Evolutionary conservation across 1,140 invertebrate species (phyloP), one percentile per base, ranked within the genome.

Genomic region (Oncopodura yosiiana): DNA sequence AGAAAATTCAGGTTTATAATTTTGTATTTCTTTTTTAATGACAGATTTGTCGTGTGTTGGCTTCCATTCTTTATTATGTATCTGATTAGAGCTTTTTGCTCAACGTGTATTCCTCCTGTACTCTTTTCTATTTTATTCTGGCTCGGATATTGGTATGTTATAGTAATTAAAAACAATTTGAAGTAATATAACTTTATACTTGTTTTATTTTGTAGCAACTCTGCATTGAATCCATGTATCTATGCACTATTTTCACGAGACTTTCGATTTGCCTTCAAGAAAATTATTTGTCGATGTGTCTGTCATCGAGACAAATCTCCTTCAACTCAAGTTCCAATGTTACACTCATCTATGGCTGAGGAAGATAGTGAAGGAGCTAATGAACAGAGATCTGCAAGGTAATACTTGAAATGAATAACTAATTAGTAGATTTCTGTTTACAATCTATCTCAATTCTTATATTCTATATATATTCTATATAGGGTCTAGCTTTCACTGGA

Each of bases 111-210:
- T 29, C 78, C 84, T 49, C 79, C 81, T 1, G 76, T 86, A 38
- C 72, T 90, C 30, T 92, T 95, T 71, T 92, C 86, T 36, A 79
- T 95, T 1, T 79, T 95, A 6, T 96, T 95, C 71, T 97, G 93
- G 92, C 76, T 97, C 23, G 94, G 94, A 2, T 98, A 97, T 70
- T 90, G n/a, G n/a, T n/a, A n/a, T n/a, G n/a, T n/a, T n/a, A n/a
- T n/a, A n/a, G n/a, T n/a, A n/a, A n/a, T n/a, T n/a, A n/a, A n/a
- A n/a, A n/a, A n/a, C n/a, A n/a, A n/a, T n/a, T n/a, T n/a, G n/a
- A n/a, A n/a, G n/a, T n/a, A n/a, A n/a, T n/a, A n/a, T n/a, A n/a
- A n/a, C n/a, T n/a, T n/a, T n/a, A n/a, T n/a, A n/a, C n/a, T n/a
- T n/a, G n/a, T n/a, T n/a, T n/a, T n/a, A n/a, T n/a, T n/a, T n/a